phyloP scores from a whole-genome alignment of 2,888 invertebrate genomes.

The Nesidiocoris tenuis region DNA sequence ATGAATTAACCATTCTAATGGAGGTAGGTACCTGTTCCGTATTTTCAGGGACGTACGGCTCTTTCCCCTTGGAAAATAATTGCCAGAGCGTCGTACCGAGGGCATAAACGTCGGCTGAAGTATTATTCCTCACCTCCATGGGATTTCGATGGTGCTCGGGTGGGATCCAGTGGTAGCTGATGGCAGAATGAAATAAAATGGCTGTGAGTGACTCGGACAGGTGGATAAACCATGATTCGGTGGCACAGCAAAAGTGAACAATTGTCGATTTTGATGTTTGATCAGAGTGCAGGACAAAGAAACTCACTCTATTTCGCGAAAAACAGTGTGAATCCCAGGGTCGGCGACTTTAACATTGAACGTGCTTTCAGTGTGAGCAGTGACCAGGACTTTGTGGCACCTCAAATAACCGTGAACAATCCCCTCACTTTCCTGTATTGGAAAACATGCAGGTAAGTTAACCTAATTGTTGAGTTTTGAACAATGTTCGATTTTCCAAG shows the following conservation, averaged over 20 bases:
- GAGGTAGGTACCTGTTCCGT: conserved; percentile 35
- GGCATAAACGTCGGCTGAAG: conserved; percentile 84
- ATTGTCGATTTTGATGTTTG: no score
- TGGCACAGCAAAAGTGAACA: no score
- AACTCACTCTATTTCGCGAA: conserved; percentile 66
- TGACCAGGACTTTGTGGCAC: conserved; percentile 78
- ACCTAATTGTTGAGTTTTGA: background rate
- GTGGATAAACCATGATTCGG: no score
- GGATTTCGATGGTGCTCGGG: conserved; percentile 73
- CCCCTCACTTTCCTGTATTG: conserved; percentile 68
- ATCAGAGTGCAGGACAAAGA: background rate
- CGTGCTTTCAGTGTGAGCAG: conserved; percentile 65
- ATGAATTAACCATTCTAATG: no score
- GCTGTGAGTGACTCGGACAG: no score
- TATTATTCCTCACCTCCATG: conserved; percentile 66
- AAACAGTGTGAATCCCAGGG: conserved; percentile 69
- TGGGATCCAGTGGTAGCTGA: conserved; percentile 78
- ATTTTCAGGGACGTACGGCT: conserved; percentile 53
- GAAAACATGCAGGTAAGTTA: conserved; percentile 11
- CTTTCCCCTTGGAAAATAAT: conserved; percentile 76
- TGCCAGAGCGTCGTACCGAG: conserved; percentile 91
- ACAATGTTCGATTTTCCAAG: no score
- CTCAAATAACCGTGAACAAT: conserved; percentile 83
- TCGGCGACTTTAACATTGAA: conserved; percentile 80
- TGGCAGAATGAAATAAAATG: background rate